Percentiles rank a stretch among this genome's conserved stretches.
phyloP scores from a whole-genome alignment of 1,140 invertebrate species.

The Drosophila subpulchrella region DNA sequence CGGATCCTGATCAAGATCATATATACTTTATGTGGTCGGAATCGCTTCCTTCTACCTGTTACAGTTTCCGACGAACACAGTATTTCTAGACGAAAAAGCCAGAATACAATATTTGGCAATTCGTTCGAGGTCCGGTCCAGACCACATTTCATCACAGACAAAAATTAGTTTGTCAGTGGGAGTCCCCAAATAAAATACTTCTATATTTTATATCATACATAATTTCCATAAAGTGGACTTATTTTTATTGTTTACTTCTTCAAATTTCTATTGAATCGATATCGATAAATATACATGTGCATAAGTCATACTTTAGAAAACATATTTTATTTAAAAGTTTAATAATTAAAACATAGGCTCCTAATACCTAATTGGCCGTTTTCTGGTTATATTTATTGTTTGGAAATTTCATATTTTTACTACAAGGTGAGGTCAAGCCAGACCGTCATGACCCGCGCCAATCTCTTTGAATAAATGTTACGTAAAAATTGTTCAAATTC shows the following conservation, averaged over 20 bases:
- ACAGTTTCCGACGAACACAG: too few species aligned
- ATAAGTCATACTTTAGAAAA: conserved; percentile 57
- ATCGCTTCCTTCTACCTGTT: too few species aligned
- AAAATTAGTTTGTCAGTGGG: too few species aligned
- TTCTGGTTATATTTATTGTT: conserved; percentile 26
- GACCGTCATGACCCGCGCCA: conserved; percentile 12
- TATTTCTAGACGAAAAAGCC: too few species aligned
- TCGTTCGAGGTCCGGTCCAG: too few species aligned
- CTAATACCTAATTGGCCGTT: conserved; percentile 57
- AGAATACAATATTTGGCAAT: too few species aligned
- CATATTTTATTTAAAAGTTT: conserved; percentile 48
- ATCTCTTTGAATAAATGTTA: conserved; percentile 28
- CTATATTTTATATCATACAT: conserved; percentile 29
- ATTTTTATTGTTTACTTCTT: conserved; percentile 48
- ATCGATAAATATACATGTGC: conserved; percentile 58
- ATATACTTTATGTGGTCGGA: too few species aligned
- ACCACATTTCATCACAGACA: too few species aligned
- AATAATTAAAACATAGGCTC: conserved; percentile 44
- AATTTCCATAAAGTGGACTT: conserved; percentile 31
- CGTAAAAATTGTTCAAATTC: conserved; percentile 13
- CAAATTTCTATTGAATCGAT: conserved; percentile 50
- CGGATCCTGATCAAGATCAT: too few species aligned
- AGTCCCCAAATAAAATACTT: not conserved
- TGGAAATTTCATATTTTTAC: conserved; percentile 35
- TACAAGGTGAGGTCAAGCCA: conserved; percentile 10